Percentiles rank a stretch among this genome's conserved stretches.
phyloP scores from a whole-genome alignment of 2,113 vertebrate genomes.

The Nesospiza acunhae region DNA sequence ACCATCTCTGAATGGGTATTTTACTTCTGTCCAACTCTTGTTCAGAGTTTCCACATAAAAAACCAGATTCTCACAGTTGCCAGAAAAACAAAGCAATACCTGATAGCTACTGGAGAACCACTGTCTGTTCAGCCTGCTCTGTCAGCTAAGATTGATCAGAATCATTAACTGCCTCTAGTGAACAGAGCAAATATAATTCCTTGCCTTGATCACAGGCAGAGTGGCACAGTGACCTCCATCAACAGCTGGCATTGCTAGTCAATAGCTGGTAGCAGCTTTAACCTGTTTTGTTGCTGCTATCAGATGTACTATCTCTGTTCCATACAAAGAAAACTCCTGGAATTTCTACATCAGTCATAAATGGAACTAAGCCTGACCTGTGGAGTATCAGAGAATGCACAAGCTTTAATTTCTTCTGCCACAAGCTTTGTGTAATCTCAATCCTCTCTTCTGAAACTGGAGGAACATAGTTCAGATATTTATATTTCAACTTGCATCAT shows the following conservation, averaged over 20 bases:
- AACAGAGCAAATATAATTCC: not conserved
- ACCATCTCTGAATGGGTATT: not conserved
- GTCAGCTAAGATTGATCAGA: not conserved
- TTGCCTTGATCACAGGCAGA: not conserved
- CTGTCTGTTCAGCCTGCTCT: not conserved
- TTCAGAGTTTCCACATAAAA: not conserved
- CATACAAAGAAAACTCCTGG: not conserved
- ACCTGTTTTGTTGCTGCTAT: not conserved
- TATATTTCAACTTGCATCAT: not conserved
- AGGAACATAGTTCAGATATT: not conserved
- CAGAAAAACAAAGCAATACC: not conserved
- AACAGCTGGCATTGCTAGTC: not conserved
- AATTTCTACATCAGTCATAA: not conserved
- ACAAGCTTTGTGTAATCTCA: not conserved
- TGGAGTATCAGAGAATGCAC: not conserved
- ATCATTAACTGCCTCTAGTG: not conserved
- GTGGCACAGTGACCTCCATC: not conserved
- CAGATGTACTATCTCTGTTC: not conserved
- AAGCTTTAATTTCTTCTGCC: not conserved
- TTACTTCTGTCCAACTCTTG: not conserved
- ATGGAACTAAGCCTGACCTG: not conserved
- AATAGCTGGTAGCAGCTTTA: not conserved
- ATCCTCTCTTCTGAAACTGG: not conserved
- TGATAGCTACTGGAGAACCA: not conserved
- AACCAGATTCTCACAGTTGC: not conserved